Conservation (phyloP, 1,140 invertebrate genomes). For the Lepidurus couesii region DNA sequence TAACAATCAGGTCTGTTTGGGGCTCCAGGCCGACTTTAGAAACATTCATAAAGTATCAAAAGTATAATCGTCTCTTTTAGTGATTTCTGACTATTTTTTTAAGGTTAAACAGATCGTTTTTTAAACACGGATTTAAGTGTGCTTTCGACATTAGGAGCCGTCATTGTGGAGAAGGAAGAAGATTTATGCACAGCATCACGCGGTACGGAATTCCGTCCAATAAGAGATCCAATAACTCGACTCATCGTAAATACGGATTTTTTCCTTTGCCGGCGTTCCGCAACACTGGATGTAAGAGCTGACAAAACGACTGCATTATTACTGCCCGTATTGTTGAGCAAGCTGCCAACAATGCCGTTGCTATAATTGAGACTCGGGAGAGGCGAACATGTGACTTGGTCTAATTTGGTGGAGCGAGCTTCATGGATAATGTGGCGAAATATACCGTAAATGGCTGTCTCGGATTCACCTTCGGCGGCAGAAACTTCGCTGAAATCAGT, state of each 20-base stretch:
- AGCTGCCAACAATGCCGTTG: conserved; percentile 20
- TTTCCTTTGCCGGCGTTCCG: conserved; percentile 39
- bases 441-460: conserved; percentile 30
- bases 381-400: conserved; percentile 1
- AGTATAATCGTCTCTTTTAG: not conserved
- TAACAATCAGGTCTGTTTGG: too few relatives aligned
- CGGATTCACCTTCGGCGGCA: conserved; percentile 42
- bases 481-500: conserved; percentile 46
- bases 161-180: conserved; percentile 25
- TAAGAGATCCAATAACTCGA: conserved; percentile 44
- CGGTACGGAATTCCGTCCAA: conserved; percentile 39
- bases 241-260: conserved; percentile 42
- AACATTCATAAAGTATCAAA: conserved; percentile 6
- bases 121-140: conserved; percentile 32
- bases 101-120: conserved; percentile 27
- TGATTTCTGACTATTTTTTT: not conserved
- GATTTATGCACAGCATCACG: conserved; percentile 23
- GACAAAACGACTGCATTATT: not conserved
- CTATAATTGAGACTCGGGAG: conserved; percentile 17
- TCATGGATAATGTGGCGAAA: conserved; percentile 34
- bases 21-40: not conserved
- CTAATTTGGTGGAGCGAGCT: conserved; percentile 30
- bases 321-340: conserved; percentile 29
- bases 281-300: not conserved
- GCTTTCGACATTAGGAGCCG: conserved; percentile 30